Evolutionary conservation across 2,888 invertebrate genomes (phyloP).

Genomic region (Eudemis profundana): DNA sequence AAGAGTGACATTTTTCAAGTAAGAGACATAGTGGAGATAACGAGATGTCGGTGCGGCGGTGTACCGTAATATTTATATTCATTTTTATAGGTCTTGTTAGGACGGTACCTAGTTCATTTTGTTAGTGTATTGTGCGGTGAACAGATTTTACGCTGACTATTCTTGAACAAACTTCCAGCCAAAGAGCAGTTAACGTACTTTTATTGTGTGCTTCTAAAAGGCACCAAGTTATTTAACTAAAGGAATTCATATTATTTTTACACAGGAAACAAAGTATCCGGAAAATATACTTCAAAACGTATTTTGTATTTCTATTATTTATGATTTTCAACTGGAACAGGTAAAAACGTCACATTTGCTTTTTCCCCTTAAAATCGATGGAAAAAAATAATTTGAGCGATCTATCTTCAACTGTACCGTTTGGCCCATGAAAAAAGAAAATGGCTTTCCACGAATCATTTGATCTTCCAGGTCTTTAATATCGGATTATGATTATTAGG

Average conservation of each 20-base stretch:
- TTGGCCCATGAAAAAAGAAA: conserved; percentile 10
- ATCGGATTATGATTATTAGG: conserved; percentile 31
- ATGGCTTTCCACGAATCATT: conserved; percentile 20
- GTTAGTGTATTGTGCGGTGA: conserved; percentile 46
- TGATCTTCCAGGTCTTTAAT: conserved; percentile 28
- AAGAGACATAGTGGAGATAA: conserved; percentile 61
- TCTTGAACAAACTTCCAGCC: neutral
- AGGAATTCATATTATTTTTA: neutral
- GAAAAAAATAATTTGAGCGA: neutral
- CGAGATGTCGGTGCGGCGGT: conserved; percentile 59
- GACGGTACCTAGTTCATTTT: conserved; percentile 58
- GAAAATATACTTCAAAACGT: neutral
- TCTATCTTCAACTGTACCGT: neutral
- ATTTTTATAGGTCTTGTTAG: conserved; percentile 69
- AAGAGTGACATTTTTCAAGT: conserved; percentile 50
- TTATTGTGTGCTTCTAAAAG: neutral
- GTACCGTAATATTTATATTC: conserved; percentile 68
- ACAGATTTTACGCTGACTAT: neutral
- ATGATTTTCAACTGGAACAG: neutral
- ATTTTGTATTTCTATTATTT: neutral
- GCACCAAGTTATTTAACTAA: neutral
- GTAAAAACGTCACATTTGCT: neutral
- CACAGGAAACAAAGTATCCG: neutral
- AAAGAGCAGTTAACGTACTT: neutral
- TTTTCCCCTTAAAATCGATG: neutral